A percentile compares a stretch with the other conserved stretches of the same genome.
Conservation (phyloP, 2,797 vertebrate genomes). For the Onychomys leucogaster region DNA sequence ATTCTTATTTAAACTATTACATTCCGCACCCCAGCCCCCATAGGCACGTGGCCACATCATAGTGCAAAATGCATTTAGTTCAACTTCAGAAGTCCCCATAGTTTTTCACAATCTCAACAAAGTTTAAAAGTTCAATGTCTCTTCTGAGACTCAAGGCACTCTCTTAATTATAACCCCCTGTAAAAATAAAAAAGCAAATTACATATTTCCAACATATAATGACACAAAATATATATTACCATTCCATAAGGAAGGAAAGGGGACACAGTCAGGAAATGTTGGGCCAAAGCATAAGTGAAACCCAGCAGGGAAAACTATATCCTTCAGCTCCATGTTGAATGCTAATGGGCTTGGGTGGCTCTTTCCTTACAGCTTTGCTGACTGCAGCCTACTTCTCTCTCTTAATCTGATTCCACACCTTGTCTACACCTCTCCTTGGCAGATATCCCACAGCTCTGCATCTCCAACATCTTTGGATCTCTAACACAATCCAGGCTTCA, state of each 20-base stretch:
- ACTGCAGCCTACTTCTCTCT: background rate
- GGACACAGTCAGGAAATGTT: background rate
- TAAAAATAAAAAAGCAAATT: background rate
- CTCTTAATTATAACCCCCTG: background rate
- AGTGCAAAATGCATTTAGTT: background rate
- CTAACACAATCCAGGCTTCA: background rate
- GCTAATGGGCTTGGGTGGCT: background rate
- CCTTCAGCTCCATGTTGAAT: background rate
- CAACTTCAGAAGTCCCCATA: background rate
- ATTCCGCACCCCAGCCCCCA: background rate
- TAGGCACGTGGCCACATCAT: background rate
- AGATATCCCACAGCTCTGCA: background rate
- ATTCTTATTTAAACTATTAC: background rate
- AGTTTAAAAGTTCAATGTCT: conserved; percentile 1
- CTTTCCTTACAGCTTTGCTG: background rate
- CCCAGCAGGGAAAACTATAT: background rate
- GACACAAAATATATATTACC: background rate
- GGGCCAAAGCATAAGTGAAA: background rate
- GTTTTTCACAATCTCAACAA: background rate
- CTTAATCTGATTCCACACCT: background rate
- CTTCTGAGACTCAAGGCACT: background rate
- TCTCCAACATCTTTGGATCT: background rate
- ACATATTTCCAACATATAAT: background rate
- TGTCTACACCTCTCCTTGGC: background rate
- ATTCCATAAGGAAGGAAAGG: background rate